Evolutionary conservation across 2,113 vertebrate genomes (phyloP).

Genomic region (Neotoma lepida): DNA sequence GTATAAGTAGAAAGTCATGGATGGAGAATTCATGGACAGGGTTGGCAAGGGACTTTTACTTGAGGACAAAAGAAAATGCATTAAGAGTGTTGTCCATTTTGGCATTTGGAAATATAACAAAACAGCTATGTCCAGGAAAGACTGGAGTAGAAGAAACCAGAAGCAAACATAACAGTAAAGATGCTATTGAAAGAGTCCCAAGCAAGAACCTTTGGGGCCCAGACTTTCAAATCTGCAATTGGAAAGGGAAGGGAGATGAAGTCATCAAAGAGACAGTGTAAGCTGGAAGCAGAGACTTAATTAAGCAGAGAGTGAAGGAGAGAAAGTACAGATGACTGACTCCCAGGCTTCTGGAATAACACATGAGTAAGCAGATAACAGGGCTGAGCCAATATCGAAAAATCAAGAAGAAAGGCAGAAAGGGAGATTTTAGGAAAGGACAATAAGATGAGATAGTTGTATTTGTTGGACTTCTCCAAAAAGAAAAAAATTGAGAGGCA

Average conservation of each 20-base stretch:
- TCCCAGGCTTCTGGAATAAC: not conserved
- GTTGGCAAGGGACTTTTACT: not conserved
- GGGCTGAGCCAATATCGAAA: not conserved
- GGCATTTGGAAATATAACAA: conserved; percentile 3
- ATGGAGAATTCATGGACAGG: not conserved
- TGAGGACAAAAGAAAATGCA: not conserved
- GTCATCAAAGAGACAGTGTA: not conserved
- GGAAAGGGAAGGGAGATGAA: not conserved
- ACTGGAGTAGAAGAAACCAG: not conserved
- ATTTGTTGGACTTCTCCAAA: not conserved
- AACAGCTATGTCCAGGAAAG: not conserved
- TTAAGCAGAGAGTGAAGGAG: not conserved
- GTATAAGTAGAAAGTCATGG: not conserved
- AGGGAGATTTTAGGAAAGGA: not conserved
- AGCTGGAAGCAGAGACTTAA: not conserved
- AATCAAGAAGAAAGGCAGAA: not conserved
- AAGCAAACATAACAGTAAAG: not conserved
- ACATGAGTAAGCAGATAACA: not conserved
- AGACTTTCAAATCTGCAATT: not conserved
- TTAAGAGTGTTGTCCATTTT: not conserved
- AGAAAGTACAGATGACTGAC: not conserved
- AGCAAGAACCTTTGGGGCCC: not conserved
- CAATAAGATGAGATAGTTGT: not conserved
- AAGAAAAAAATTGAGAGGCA: not conserved
- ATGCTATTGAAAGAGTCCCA: not conserved